These are phyloP conservation scores for Enhydra lutris DNA, from an alignment of 2,113 vertebrate species.

Conservation along the genomic window DNA sequence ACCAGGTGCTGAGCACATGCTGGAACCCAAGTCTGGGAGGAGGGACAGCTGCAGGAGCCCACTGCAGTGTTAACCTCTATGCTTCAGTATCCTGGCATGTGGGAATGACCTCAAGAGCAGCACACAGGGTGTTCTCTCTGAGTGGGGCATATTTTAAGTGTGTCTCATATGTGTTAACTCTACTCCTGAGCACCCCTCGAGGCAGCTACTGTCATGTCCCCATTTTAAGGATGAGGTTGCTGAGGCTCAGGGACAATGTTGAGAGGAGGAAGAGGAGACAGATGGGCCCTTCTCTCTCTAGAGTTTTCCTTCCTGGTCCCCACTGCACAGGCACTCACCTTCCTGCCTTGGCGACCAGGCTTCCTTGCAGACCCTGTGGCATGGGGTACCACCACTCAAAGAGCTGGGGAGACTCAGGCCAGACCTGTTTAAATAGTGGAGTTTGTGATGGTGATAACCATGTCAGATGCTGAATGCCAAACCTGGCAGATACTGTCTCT, in stretches of 20 bases:
- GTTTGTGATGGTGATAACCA: too few relatives aligned
- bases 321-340: neutral
- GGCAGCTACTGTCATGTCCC: neutral
- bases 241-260: too few relatives aligned
- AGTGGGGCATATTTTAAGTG: too few relatives aligned
- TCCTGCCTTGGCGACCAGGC: neutral
- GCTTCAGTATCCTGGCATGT: neutral
- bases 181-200: rapidly evolving
- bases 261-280: neutral
- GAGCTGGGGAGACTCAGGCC: neutral
- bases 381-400: neutral
- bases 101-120: neutral
- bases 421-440: neutral
- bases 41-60: neutral
- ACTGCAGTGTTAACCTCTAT: neutral
- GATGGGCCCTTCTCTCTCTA: neutral
- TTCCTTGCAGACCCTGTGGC: neutral
- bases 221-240: neutral
- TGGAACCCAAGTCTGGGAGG: neutral
- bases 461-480: too few relatives aligned
- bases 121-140: neutral
- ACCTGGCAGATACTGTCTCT: neutral
- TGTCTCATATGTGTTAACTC: neutral
- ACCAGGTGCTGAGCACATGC: too few relatives aligned
- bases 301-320: neutral